Evolutionary conservation across 2,113 vertebrate species (phyloP), one percentile per base, ranked within the genome.

Genomic region (Spizaetus ornatus): DNA sequence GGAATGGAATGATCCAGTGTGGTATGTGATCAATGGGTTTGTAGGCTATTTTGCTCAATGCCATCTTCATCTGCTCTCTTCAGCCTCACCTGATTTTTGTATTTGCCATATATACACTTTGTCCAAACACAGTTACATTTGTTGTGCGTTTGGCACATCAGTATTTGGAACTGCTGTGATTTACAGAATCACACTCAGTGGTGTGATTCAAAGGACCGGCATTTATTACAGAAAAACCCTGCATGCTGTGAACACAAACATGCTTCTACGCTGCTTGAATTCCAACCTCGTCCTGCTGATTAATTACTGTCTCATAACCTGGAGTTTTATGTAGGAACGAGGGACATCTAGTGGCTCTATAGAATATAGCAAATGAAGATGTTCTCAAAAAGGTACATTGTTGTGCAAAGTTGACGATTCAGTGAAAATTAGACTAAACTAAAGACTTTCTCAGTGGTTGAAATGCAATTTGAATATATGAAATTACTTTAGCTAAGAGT

Each of bases 331-430:
- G n/a, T 20, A 62, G 96, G 88, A 90, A 42, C 55, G 74, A 92
- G 45, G 90, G 96, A 92, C 97, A 96, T 93, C 97, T 97, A 92
- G 96, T 86, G 96, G 90, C 76, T 78, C 59, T 4, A 17, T 2
- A 23, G 32, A 69, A 73, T 42, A 78, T 9, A 58, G 82, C 90
- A 73, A 91, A 90, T 13, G 19, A 43, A 65, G 31, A 52, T 36
- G 25, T 34, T 32, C 4, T 53, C 52, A 13, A 4, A 58, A 82
- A 62, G 16, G 32, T n/a, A 6, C 15, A 0, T 5, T 19, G 45
- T 4, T 40, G 56, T 16, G 52, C 52, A 6, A n/a, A 50, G 50
- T 3, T 66, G 61, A 17, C 3, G 7, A 16, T 61, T 58, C 34
- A 4, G 36, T 32, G 62, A 87, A 82, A 82, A 50, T 36, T 18